These are phyloP conservation scores for Nephila pilipes DNA, from an alignment of 1,140 invertebrate species.

Conservation along the genomic window DNA sequence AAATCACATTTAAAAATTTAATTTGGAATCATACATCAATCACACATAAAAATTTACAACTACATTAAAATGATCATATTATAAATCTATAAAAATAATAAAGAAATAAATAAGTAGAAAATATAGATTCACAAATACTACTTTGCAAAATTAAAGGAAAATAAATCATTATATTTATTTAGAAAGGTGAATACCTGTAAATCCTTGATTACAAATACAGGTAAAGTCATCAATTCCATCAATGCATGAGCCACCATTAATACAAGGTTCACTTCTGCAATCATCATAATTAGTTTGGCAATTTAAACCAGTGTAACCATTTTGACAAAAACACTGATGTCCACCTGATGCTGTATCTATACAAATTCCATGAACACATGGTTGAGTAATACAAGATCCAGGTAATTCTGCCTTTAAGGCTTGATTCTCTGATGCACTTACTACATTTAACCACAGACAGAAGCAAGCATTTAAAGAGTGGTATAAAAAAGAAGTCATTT, in stretches of 20 bases:
- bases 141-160: too few species aligned
- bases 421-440: neutral
- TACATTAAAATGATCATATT: too few species aligned
- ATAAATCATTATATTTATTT: neutral
- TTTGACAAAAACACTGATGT: constrained; percentile 94
- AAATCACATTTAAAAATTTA: too few species aligned
- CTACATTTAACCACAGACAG: constrained; percentile 10
- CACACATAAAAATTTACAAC: too few species aligned
- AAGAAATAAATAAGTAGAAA: too few species aligned
- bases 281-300: constrained; percentile 91
- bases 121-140: too few species aligned
- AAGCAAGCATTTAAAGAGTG: constrained; percentile 39
- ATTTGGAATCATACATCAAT: too few species aligned
- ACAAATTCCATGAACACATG: constrained; percentile 82
- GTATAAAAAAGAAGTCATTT: constrained; percentile 54
- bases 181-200: constrained; percentile 83
- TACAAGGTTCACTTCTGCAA: constrained; percentile 82
- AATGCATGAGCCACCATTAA: constrained; percentile 82
- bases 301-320: constrained; percentile 92
- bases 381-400: constrained; percentile 59
- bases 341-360: constrained; percentile 93
- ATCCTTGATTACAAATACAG: constrained; percentile 90
- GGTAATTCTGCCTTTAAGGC: constrained; percentile 5
- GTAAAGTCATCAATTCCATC: constrained; percentile 80
- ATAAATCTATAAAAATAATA: too few species aligned